Conservation (phyloP, 1,140 invertebrate species). For the Asobara japonica region DNA sequence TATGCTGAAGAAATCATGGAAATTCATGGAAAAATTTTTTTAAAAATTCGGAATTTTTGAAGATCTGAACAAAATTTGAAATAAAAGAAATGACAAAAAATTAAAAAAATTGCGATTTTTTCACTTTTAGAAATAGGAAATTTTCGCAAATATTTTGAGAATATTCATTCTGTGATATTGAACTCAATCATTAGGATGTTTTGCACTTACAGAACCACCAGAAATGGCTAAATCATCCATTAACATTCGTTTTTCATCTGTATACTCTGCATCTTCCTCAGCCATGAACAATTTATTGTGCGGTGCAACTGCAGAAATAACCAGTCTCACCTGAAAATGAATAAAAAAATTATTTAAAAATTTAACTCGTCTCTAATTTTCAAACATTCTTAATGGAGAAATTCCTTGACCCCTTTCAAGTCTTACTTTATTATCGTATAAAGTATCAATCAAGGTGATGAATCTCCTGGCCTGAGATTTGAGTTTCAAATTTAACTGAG, state of each 20-base stretch:
- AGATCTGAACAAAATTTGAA: background rate
- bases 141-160: no score
- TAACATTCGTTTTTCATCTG: constrained; percentile 82
- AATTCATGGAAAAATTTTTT: constrained; percentile 13
- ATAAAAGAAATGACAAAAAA: no score
- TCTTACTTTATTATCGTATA: constrained; percentile 92
- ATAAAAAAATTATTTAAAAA: constrained; percentile 12
- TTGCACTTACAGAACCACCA: constrained; percentile 64
- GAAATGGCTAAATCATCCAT: constrained; percentile 94
- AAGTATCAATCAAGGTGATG: constrained; percentile 96
- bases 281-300: constrained; percentile 80
- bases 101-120: no score
- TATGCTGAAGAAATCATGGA: no score
- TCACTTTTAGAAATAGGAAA: no score
- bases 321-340: constrained; percentile 73
- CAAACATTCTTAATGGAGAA: no score
- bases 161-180: no score
- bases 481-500: constrained; percentile 79
- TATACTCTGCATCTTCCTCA: constrained; percentile 66
- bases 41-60: constrained; percentile 47
- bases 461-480: constrained; percentile 92
- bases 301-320: constrained; percentile 82
- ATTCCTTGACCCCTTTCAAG: no score
- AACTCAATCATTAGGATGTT: no score
- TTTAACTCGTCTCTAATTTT: background rate